Evolutionary conservation across 2,797 vertebrate species (phyloP), one percentile per base, ranked within the genome.

Genomic region (Pipistrellus kuhlii): DNA sequence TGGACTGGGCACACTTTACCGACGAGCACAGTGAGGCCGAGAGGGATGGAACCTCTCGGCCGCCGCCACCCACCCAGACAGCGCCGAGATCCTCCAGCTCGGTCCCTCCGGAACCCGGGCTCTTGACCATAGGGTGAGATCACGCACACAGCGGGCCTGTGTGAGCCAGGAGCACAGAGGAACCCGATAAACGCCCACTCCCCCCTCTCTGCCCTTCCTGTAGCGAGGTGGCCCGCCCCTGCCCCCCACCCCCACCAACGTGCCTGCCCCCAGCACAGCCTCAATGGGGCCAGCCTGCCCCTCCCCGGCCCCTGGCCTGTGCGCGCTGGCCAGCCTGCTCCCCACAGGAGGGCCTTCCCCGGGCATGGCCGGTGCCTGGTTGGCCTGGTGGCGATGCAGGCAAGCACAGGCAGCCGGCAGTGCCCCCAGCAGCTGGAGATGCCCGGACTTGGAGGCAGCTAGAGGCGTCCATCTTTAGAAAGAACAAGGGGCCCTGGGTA

Each of bases 41-140:
- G 53, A 5, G 7, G 7, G 41, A 5, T 48, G 18, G 30, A 35
- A 1, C 14, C 64, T 7, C 72, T n/a, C 23, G 51, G 38, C 66
- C 1, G 7, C 41, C 6, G 32, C 46, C 30, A n/a, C 44, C 53
- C 62, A 41, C 57, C 38, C 64, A 51, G 64, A 15, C 57, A 62
- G 23, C 71, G 77, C 8, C 18, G 25, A 73, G 13, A 62, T n/a
- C 32, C 82, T 53, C 35, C 59, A 18, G 59, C 46, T 38, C 71
- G 2, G 20, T 14, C 0, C 0, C 53, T n/a, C 35, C 1, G 3
- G 41, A 82, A 20, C 46, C 53, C 4, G 0, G 0, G 80, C 25
- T 48, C 80, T 18, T 38, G 41, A 38, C 32, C 9, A 5, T 23
- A 0, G 25, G 3, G n/a, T n/a, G 78, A 59, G 81, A 20, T 27